These are phyloP conservation scores for Sarcophaga rosellei DNA, from an alignment of 2,888 invertebrate species.

Conservation along the genomic window DNA sequence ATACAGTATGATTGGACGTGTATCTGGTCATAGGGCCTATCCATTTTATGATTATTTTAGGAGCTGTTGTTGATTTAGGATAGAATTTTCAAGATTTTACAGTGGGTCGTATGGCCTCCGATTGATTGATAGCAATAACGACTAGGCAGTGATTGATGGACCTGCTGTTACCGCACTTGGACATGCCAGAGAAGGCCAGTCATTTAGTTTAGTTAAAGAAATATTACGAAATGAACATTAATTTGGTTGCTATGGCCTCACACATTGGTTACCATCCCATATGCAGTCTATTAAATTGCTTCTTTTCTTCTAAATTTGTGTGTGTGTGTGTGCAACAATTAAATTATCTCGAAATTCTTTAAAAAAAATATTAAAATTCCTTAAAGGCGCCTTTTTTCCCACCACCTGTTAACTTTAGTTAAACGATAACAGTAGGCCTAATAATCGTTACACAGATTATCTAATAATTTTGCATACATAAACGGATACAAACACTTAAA, in stretches of 20 bases:
- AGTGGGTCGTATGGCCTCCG: too few species aligned
- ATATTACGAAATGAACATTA: not conserved
- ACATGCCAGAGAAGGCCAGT: too few species aligned
- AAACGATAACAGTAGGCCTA: constrained; percentile 38
- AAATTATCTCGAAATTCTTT: not conserved
- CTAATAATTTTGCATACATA: constrained; percentile 41
- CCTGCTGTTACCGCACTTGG: too few species aligned
- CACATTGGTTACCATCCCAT: not conserved
- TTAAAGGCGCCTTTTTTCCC: constrained; percentile 53
- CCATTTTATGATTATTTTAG: too few species aligned
- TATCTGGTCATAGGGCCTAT: too few species aligned
- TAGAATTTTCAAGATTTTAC: too few species aligned
- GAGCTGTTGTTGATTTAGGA: too few species aligned
- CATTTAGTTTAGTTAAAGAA: too few species aligned
- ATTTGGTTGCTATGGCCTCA: too few species aligned
- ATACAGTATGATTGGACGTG: too few species aligned
- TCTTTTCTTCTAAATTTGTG: not conserved
- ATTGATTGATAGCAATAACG: too few species aligned
- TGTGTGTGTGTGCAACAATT: not conserved
- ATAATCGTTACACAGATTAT: constrained; percentile 35
- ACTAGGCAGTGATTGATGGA: too few species aligned
- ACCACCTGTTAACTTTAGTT: constrained; percentile 13
- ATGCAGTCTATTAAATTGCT: not conserved
- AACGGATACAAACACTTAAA: constrained; percentile 26
- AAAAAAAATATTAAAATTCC: constrained; percentile 38